Base-by-base conservation (phyloP, 2,797 vertebrate genomes). In the Eleutherodactylus coqui region DNA sequence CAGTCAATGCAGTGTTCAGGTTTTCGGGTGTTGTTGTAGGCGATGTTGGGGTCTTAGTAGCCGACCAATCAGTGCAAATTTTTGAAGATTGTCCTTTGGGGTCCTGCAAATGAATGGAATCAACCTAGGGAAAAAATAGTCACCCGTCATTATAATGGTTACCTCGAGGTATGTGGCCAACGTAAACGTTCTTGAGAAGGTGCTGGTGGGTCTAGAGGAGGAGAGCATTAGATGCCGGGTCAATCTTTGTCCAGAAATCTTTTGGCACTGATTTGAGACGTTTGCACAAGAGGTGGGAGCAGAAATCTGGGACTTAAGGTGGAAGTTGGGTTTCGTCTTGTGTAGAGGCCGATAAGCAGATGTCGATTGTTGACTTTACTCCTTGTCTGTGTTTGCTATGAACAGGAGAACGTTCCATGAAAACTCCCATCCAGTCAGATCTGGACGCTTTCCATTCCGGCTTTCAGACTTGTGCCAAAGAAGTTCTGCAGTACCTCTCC, bases 401-500 rank as follows among this genome's bases (percentile, higher is more conserved):
- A 43, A 75, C 90, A 97, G 97, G 97, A 64, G 97, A 98, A 88
- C 92, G 95, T 49, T 94, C 96, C 69, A 91, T 96, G 91, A 98
- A 97, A 90, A 93, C 96, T 49, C 94, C 97, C 69, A 92, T 96
- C 87, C 96, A 96, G 83, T 93, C 95, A 5, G 97, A 99, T 86
- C 90, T 98, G 95, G 97, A 98, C 55, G 96, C 96, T 58, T 98
- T 99, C 92, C 97, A 98, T 90, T 96, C 97, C 55, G 98, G 97
- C 67, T 98, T 99, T 92, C 97, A 98, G 92, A 96, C 96, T 3
- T 99, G 98, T 90, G 97, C 97, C 92, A 97, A 97, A 91, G 97
- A 99, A 93, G 97, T 98, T 86, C 93, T 99, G 94, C 97, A 98
- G 91, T 97, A 97, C 93, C 96, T 99, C 90, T 95, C 93, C 88